Conservation (phyloP, 2,888 invertebrate genomes). For the Rotaria macrura region DNA sequence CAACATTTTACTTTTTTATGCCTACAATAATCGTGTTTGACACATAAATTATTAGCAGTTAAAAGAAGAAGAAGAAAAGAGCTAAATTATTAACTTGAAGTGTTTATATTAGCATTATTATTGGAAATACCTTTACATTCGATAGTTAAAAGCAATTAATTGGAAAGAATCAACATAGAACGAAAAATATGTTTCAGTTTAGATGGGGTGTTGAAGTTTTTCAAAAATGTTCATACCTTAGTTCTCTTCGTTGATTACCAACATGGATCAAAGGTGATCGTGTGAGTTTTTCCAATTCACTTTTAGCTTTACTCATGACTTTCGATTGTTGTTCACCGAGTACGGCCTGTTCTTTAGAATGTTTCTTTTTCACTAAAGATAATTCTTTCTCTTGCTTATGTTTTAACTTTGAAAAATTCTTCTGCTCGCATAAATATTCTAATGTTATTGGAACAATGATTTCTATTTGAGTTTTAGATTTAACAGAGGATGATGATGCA, state of each 20-base stretch:
- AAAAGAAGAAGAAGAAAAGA: too few relatives aligned
- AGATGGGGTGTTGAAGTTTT: too few relatives aligned
- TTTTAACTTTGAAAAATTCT: constrained; percentile 61
- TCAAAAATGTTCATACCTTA: not conserved
- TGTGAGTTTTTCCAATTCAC: not conserved
- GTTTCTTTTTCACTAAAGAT: constrained; percentile 68
- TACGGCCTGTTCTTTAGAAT: constrained; percentile 76
- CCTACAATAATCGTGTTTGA: too few relatives aligned
- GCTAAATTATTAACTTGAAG: too few relatives aligned
- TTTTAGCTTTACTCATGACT: constrained; percentile 58
- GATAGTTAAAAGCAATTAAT: too few relatives aligned
- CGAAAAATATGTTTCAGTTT: not conserved
- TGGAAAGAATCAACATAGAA: too few relatives aligned
- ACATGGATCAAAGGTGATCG: not conserved
- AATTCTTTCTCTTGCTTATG: constrained; percentile 91
- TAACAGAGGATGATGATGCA: constrained; percentile 56
- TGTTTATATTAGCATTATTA: not conserved
- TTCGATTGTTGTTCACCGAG: constrained; percentile 73
- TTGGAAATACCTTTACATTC: not conserved
- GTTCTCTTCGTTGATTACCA: not conserved
- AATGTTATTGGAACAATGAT: constrained; percentile 39
- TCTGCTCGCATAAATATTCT: constrained; percentile 44
- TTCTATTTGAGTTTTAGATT: not conserved
- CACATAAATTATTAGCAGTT: too few relatives aligned
- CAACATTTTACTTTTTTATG: too few relatives aligned